Percentiles rank a stretch among this genome's conserved stretches.
Conservation (phyloP, 2,888 invertebrate genomes). For the Teleogryllus oceanicus region DNA sequence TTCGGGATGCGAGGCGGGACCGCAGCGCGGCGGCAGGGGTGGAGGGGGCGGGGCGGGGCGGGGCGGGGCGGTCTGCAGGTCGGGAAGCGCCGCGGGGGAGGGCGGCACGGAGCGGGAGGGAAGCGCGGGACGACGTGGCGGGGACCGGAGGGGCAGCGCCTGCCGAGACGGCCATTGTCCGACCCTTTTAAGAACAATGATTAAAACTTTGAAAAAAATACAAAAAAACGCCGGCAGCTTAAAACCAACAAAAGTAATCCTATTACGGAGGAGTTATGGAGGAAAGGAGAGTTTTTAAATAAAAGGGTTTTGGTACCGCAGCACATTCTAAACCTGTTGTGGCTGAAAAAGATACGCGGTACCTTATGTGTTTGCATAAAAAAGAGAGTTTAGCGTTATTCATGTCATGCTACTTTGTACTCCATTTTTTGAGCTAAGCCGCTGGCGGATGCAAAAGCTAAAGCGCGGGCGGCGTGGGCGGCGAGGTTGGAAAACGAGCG, state of each 20-base stretch:
- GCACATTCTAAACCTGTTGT: conserved; percentile 1
- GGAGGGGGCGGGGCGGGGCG: too few species aligned
- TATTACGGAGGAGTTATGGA: neutral
- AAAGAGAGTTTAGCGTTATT: conserved; percentile 18
- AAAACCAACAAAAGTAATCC: conserved; percentile 6
- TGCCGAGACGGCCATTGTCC: too few species aligned
- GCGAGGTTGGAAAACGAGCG: too few species aligned
- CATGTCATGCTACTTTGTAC: neutral
- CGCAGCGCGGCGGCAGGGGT: too few species aligned
- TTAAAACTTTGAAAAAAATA: neutral
- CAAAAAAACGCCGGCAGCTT: neutral
- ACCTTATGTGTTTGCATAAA: conserved; percentile 18
- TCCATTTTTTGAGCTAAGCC: conserved; percentile 10
- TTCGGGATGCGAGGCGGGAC: too few species aligned
- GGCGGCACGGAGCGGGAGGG: too few species aligned
- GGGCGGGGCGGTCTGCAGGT: too few species aligned
- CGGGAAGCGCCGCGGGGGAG: too few species aligned
- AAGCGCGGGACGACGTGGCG: too few species aligned
- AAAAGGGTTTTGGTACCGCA: neutral
- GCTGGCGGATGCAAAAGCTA: neutral
- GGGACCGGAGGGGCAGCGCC: too few species aligned
- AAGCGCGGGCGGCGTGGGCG: too few species aligned
- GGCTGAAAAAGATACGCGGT: conserved; percentile 11
- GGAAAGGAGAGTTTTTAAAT: conserved; percentile 2
- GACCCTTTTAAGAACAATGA: neutral